Conservation (phyloP, 2,888 invertebrate genomes). For the Caenorhabditis doughertyi region DNA sequence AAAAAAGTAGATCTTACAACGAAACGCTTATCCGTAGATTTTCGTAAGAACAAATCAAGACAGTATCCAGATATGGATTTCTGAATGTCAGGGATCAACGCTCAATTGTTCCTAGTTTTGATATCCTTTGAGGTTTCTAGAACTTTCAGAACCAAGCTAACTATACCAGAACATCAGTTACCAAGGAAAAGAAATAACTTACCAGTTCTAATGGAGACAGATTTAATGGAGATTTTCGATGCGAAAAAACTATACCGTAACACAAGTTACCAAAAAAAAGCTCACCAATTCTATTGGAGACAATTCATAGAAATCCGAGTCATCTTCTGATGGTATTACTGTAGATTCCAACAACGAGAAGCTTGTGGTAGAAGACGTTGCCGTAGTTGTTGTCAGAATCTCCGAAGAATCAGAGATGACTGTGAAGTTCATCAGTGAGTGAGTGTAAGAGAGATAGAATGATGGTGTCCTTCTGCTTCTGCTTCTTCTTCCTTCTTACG, state of each 20-base stretch:
- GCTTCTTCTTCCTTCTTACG: slow-evolving; percentile 2
- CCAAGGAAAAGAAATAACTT: not conserved
- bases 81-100: too few species aligned
- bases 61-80: too few species aligned
- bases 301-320: slow-evolving; percentile 63
- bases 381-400: slow-evolving; percentile 2
- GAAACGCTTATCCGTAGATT: too few species aligned
- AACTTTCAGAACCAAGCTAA: too few species aligned
- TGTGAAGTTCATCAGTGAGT: not conserved
- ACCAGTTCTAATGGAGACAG: slow-evolving; percentile 54
- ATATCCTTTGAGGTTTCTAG: too few species aligned
- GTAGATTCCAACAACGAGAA: not conserved
- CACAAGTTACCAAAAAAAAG: not conserved
- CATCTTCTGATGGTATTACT: slow-evolving; percentile 6
- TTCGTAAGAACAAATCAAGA: too few species aligned
- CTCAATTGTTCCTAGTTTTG: too few species aligned
- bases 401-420: slow-evolving; percentile 6
- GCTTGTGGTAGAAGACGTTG: not conserved
- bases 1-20: too few species aligned
- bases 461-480: not conserved
- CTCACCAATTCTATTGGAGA: slow-evolving; percentile 60
- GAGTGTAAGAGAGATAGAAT: not conserved
- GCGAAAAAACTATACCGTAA: too few species aligned
- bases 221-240: too few species aligned
- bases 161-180: too few species aligned